Evolutionary conservation across 2,113 vertebrate species (phyloP).

Genomic region (Ammodytes marinus): DNA sequence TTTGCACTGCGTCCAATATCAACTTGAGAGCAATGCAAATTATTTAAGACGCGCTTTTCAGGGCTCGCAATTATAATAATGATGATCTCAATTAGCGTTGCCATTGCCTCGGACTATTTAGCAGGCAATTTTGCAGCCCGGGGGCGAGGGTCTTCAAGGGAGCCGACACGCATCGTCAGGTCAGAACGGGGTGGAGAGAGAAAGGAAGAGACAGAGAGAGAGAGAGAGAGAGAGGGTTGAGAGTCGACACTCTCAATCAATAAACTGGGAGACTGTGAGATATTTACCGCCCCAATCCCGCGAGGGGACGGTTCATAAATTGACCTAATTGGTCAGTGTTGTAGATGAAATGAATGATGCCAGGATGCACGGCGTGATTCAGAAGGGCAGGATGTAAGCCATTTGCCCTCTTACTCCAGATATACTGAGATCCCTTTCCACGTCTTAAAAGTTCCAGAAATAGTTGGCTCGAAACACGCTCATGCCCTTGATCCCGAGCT

Average conservation of each 20-base stretch:
- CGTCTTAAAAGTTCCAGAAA: neutral
- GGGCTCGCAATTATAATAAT: slow-evolving; percentile 88
- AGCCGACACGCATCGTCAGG: slow-evolving; percentile 79
- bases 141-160: slow-evolving; percentile 78
- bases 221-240: slow-evolving; percentile 40
- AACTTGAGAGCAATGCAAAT: slow-evolving; percentile 89
- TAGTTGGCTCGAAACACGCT: neutral
- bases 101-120: slow-evolving; percentile 88
- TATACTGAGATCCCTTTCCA: neutral
- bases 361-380: slow-evolving; percentile 36
- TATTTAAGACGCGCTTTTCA: slow-evolving; percentile 88
- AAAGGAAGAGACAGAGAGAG: slow-evolving; percentile 50
- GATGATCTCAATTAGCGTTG: slow-evolving; percentile 90
- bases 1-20: slow-evolving; percentile 86
- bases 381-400: slow-evolving; percentile 17
- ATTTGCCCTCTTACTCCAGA: slow-evolving; percentile 4
- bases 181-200: slow-evolving; percentile 67
- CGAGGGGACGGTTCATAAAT: slow-evolving; percentile 71
- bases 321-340: slow-evolving; percentile 80
- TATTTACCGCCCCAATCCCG: slow-evolving; percentile 72
- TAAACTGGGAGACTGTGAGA: slow-evolving; percentile 73
- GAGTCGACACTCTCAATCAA: slow-evolving; percentile 77
- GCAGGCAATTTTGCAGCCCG: slow-evolving; percentile 85
- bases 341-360: slow-evolving; percentile 67
- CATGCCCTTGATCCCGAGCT: neutral